These are phyloP conservation scores for Periophthalmus magnuspinnatus DNA, from an alignment of 2,797 vertebrate species.

Conservation along the genomic window DNA sequence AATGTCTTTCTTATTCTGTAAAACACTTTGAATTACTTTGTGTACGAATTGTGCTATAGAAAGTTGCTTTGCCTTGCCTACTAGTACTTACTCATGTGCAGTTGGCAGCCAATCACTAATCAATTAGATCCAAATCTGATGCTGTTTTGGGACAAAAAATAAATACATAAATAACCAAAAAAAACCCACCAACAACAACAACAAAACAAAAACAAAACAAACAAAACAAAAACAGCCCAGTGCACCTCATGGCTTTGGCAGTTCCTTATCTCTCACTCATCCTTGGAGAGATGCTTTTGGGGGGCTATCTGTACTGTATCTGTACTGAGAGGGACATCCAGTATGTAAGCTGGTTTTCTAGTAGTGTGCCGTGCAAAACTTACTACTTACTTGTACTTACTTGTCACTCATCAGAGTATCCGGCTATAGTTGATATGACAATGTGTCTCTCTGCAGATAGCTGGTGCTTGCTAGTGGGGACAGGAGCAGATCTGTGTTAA, in stretches of 20 bases:
- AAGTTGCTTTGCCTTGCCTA: too few species aligned
- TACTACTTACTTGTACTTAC: conserved; percentile 66
- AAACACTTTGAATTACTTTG: too few species aligned
- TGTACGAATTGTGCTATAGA: too few species aligned
- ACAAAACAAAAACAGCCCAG: not conserved
- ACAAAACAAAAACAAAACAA: too few species aligned
- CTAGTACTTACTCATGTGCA: too few species aligned
- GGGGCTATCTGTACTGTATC: conserved; percentile 7
- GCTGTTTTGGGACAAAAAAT: not conserved
- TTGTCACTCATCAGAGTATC: conserved; percentile 41
- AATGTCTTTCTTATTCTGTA: too few species aligned
- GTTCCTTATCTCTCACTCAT: conserved; percentile 35
- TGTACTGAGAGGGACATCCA: not conserved
- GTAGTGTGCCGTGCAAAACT: conserved; percentile 36
- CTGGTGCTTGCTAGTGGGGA: conserved; percentile 56
- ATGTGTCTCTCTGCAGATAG: conserved; percentile 30
- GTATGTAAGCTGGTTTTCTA: conserved; percentile 44
- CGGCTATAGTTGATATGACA: conserved; percentile 18
- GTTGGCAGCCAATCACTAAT: not conserved
- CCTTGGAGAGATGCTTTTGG: conserved; percentile 29
- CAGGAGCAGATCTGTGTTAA: conserved; percentile 55
- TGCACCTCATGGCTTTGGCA: conserved; percentile 40
- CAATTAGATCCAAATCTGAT: not conserved
- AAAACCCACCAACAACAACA: too few species aligned
- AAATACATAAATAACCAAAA: too few species aligned